These are phyloP conservation scores for Salvelinus sp. DNA, from an alignment of 2,113 vertebrate genomes.

Conservation along the genomic window DNA sequence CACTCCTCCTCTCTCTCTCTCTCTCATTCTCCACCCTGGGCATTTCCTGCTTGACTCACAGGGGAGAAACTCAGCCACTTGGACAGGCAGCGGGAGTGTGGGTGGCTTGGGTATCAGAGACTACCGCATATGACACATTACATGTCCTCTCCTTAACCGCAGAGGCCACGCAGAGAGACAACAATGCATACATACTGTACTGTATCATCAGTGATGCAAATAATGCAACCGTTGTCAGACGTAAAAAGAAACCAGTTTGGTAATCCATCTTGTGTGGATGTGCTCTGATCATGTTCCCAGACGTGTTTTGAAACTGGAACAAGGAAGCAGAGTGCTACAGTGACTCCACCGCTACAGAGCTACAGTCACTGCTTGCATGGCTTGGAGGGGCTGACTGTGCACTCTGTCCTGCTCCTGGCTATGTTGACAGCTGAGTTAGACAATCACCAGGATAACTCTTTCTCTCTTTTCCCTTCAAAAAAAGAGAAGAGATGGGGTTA, in stretches of 20 bases:
- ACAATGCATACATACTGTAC: too few species aligned
- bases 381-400: too few species aligned
- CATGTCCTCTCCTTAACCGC: neutral
- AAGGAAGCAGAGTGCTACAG: neutral
- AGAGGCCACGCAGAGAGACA: neutral
- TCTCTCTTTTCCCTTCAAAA: neutral
- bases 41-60: neutral
- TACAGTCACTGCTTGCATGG: neutral
- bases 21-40: neutral
- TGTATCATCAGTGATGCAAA: neutral
- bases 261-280: neutral
- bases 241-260: neutral
- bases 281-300: neutral
- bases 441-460: neutral
- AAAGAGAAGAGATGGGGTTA: too few species aligned
- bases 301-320: too few species aligned
- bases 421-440: neutral
- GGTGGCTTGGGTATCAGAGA: neutral
- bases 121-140: neutral
- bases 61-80: neutral
- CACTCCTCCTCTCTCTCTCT: neutral
- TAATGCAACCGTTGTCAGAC: neutral
- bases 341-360: neutral
- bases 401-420: neutral
- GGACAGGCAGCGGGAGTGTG: neutral